Evolutionary conservation across 2,797 vertebrate genomes (phyloP).

Genomic region (Ctenopoma kingsleyae): DNA sequence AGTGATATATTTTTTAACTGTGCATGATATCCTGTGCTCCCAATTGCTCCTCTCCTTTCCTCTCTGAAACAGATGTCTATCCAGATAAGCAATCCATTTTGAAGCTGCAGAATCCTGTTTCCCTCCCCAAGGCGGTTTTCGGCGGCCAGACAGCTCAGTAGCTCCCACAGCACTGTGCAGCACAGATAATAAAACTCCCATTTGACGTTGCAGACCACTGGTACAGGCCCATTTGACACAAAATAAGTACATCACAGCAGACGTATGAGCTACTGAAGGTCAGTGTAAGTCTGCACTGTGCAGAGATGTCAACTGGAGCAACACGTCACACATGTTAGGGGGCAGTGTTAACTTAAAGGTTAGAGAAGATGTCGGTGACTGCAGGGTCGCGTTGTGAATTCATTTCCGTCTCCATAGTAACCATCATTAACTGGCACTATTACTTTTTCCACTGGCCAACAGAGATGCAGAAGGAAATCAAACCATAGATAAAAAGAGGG

Average conservation of each 20-base stretch:
- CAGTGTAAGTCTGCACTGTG: constrained; percentile 35
- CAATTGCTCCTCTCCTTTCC: constrained; percentile 32
- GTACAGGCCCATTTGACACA: constrained; percentile 56
- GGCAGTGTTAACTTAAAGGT: constrained; percentile 22
- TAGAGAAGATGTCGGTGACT: constrained; percentile 13
- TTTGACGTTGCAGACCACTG: constrained; percentile 59
- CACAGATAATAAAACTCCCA: constrained; percentile 74
- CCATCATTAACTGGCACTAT: not conserved
- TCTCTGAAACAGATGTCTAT: constrained; percentile 62
- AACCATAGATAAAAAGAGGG: not conserved
- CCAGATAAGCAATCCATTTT: constrained; percentile 65
- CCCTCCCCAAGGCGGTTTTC: constrained; percentile 62
- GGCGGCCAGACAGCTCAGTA: constrained; percentile 55
- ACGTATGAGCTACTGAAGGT: constrained; percentile 55
- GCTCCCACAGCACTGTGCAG: constrained; percentile 50
- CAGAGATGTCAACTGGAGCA: constrained; percentile 37
- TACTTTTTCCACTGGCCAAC: not conserved
- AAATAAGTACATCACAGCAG: constrained; percentile 54
- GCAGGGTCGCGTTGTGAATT: constrained; percentile 9
- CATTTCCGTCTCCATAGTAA: constrained; percentile 1
- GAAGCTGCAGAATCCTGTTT: constrained; percentile 44
- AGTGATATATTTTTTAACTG: constrained; percentile 6
- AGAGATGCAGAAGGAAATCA: not conserved
- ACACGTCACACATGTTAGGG: constrained; percentile 30
- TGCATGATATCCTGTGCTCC: constrained; percentile 26